A percentile compares a stretch with the other conserved stretches of the same genome.
Evolutionary conservation across 2,888 invertebrate species (phyloP).

Genomic region (Hydriomena furcata): DNA sequence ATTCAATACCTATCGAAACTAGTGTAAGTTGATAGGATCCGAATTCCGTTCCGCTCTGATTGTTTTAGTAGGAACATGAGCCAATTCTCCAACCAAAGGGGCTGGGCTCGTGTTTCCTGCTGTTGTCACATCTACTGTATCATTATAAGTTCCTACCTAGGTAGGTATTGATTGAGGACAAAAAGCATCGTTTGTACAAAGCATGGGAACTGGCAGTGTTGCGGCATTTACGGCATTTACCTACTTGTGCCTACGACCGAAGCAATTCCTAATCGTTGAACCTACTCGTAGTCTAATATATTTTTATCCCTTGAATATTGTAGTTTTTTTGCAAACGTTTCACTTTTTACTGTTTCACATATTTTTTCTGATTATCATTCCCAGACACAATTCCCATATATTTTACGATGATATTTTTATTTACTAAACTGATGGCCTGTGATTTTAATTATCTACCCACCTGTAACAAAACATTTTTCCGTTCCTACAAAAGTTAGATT

Average conservation of each 20-base stretch:
- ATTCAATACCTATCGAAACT: constrained; percentile 23
- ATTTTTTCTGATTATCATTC: no score
- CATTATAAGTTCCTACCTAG: constrained; percentile 54
- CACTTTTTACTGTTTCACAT: no score
- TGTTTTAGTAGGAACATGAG: constrained; percentile 84
- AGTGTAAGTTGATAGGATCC: constrained; percentile 53
- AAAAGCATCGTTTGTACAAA: constrained; percentile 62
- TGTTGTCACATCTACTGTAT: constrained; percentile 84
- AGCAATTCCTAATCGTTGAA: constrained; percentile 25
- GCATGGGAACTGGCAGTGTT: constrained; percentile 62
- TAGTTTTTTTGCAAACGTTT: no score
- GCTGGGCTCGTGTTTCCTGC: constrained; percentile 87
- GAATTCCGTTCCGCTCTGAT: constrained; percentile 81
- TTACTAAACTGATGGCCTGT: no score
- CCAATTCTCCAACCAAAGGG: constrained; percentile 88
- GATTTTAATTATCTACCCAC: no score
- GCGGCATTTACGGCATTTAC: no score
- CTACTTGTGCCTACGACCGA: constrained; percentile 26
- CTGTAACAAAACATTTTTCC: no score
- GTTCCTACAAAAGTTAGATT: no score
- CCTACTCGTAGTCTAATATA: no score
- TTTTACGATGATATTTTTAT: no score
- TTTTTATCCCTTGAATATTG: no score
- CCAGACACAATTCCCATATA: no score
- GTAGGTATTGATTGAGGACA: constrained; percentile 63